These are phyloP conservation scores for Patella caerulea DNA, from an alignment of 2,888 invertebrate genomes.

Conservation along the genomic window DNA sequence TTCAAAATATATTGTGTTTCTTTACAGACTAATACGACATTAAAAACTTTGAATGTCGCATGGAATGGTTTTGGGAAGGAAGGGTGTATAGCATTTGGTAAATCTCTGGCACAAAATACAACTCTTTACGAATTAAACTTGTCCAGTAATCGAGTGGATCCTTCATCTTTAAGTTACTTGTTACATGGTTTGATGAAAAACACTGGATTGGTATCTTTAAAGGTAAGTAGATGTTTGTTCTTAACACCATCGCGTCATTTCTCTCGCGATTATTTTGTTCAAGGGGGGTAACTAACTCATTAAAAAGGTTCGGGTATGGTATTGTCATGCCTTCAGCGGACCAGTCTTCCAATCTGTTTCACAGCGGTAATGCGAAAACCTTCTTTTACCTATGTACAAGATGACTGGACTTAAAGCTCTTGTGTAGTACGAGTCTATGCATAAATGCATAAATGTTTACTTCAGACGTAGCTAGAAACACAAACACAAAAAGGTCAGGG, in stretches of 20 bases:
- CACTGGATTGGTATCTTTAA: conserved; percentile 38
- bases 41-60: conserved; percentile 49
- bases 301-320: background rate
- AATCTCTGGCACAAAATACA: conserved; percentile 48
- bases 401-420: no score
- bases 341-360: background rate
- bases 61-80: conserved; percentile 63
- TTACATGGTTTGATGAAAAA: conserved; percentile 53
- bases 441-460: background rate
- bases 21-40: conserved; percentile 47
- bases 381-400: no score
- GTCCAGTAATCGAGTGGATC: conserved; percentile 59
- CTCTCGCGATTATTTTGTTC: background rate
- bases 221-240: conserved; percentile 35
- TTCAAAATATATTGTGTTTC: background rate
- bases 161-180: conserved; percentile 48
- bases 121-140: conserved; percentile 51
- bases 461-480: no score
- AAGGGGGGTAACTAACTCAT: background rate
- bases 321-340: background rate
- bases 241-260: background rate
- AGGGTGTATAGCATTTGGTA: conserved; percentile 55
- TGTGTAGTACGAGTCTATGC: background rate
- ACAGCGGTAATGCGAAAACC: no score
- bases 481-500: no score